Evolutionary conservation across 2,888 invertebrate species (phyloP).

Genomic region (Tromatobia lineatoria): DNA sequence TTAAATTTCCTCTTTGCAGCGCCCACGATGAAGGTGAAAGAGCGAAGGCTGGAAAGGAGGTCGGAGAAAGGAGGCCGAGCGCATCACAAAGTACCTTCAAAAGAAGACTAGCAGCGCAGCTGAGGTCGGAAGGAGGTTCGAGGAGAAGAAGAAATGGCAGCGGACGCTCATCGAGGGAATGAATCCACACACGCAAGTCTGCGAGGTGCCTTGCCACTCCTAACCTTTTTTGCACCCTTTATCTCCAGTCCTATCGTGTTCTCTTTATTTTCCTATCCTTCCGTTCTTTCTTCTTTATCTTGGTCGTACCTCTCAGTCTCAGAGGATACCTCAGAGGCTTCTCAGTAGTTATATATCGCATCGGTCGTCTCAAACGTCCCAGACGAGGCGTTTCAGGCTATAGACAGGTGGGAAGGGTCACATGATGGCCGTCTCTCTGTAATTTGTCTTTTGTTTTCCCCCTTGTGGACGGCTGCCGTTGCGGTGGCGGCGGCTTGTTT

Average conservation of each 20-base stretch:
- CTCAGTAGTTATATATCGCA: slow-evolving; percentile 24
- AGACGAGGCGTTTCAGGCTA: slow-evolving; percentile 66
- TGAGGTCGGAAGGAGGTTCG: slow-evolving; percentile 33
- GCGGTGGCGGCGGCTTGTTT: slow-evolving; percentile 60
- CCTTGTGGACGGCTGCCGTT: slow-evolving; percentile 58
- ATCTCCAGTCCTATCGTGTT: slow-evolving; percentile 42
- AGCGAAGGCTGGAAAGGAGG: slow-evolving; percentile 63
- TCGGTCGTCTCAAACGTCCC: slow-evolving; percentile 52
- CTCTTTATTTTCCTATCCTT: slow-evolving; percentile 43
- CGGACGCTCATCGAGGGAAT: slow-evolving; percentile 55
- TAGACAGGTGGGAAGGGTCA: slow-evolving; percentile 83
- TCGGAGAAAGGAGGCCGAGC: slow-evolving; percentile 68
- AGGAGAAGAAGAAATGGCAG: slow-evolving; percentile 45
- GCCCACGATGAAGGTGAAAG: slow-evolving; percentile 50
- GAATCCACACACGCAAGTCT: slow-evolving; percentile 65
- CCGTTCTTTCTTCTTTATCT: slow-evolving; percentile 52
- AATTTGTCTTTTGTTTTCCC: slow-evolving; percentile 84
- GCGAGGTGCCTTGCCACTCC: slow-evolving; percentile 54
- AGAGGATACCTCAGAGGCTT: slow-evolving; percentile 32
- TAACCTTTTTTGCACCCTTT: slow-evolving; percentile 48
- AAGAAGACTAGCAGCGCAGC: slow-evolving; percentile 44
- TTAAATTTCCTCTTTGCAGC: slow-evolving; percentile 26
- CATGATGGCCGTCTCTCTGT: slow-evolving; percentile 82
- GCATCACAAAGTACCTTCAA: slow-evolving; percentile 42
- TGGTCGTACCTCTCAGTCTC: slow-evolving; percentile 45